A percentile compares a stretch with the other conserved stretches of the same genome.
Conservation (phyloP, 2,113 vertebrate species). For the Ploceus nigricollis region DNA sequence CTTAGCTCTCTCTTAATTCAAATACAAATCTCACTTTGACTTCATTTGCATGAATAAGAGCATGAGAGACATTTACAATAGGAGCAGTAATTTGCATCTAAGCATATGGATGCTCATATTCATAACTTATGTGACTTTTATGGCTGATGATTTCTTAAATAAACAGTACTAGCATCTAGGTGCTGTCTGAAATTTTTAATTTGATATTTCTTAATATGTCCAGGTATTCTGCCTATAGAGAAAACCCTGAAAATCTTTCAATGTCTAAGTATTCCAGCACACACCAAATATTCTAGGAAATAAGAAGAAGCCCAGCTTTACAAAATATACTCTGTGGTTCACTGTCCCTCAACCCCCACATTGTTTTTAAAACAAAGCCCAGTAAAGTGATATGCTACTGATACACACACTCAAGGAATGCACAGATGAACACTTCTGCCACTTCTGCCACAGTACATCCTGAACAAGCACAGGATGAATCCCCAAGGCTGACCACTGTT, state of each 20-base stretch:
- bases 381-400: neutral
- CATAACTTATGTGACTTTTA: neutral
- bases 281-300: neutral
- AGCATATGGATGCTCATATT: neutral
- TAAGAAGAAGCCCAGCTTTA: neutral
- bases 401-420: rapidly evolving
- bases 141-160: neutral
- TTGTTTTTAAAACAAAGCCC: neutral
- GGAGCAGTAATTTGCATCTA: neutral
- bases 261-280: neutral
- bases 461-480: neutral
- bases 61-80: neutral
- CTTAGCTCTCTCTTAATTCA: neutral
- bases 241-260: neutral
- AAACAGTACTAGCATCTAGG: neutral
- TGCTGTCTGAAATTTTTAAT: neutral
- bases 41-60: neutral
- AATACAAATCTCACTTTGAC: neutral
- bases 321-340: neutral
- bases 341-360: neutral
- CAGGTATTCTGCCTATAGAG: neutral
- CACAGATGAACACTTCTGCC: rapidly evolving
- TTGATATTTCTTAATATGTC: neutral
- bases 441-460: no score
- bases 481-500: neutral